Base-by-base conservation (phyloP, 1,140 invertebrate species). In the Pteromalus puparum region DNA sequence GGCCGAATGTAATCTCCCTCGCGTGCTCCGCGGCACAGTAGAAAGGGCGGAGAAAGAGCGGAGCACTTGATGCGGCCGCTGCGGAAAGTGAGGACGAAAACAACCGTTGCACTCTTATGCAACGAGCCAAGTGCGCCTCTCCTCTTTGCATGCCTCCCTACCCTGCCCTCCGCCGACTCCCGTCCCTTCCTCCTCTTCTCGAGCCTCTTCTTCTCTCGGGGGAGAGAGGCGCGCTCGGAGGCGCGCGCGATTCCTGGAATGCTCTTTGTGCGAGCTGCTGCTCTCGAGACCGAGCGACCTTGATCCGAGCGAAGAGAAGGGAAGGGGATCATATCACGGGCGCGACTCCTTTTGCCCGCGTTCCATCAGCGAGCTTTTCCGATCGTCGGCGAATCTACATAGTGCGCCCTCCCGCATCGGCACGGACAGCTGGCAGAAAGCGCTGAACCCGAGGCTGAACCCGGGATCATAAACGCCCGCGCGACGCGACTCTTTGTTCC, bases 201-300 rank as follows among this genome's bases (percentile, higher is more conserved):
- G n/a, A n/a, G n/a, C n/a, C n/a, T n/a, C n/a, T n/a, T n/a, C n/a
- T n/a, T n/a, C n/a, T n/a, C n/a, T n/a, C n/a, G n/a, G n/a, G n/a
- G 28, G 26, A 46, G 67, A 82, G 24, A 82, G 48, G 26, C 67
- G 38, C 81, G 84, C 86, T 84, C 87, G 85, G 24, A 82, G 48
- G 26, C 67, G 38, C 81, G 84, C 86, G 85, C 87, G 85, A 90
- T 91, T 92, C 90, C 88, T 87, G 90, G 91, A 92, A 92, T 91
- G 90, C 90, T 92, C 91, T 91, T 92, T 92, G 90, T 91, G 89
- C 87, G 87, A 87, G 46, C 68, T 82, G 70, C 79, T 76, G 61
- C 68, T 38, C 67, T 61, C 72, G 77, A 82, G 87, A 88, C 88
- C 48, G 87, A 87, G 86, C 88, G 90, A 89, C 90, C 90, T 91